Base-by-base conservation (phyloP, 2,797 vertebrate species). In the Psittacula derbiana region DNA sequence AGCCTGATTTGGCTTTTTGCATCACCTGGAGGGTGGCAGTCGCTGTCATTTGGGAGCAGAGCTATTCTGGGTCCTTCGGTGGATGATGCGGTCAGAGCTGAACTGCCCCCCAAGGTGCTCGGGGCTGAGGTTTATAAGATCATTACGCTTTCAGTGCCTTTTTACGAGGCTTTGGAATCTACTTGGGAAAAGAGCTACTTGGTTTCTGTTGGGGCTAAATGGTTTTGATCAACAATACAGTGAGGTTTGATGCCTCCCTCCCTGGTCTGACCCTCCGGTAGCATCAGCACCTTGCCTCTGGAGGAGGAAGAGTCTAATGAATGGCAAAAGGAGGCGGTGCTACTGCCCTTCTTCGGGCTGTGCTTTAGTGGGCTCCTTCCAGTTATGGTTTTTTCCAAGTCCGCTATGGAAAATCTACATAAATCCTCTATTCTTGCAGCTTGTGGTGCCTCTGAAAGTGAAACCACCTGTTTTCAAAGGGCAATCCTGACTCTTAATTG, bases 391-490 rank as follows among this genome's bases (percentile, higher is more conserved):
- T 90, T 72, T 61, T n/a, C 79, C 89, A 23, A 75, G 31, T 14
- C 44, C 21, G 0, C 61, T 7, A 24, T 52, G 93, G 94, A 96
- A 97, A 97, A 95, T 95, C 85, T 60, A 14, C 78, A 93, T 95
- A 93, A 97, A 96, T 16, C 16, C 49, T 11, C 43, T 7, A 1
- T 49, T 69, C 78, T 33, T 4, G 90, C 40, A 64, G 86, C 90
- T 88, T 10, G 57, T 11, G 64, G 90, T 88, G 93, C 94, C 92
- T 62, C 91, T 11, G 25, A 25, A 80, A 94, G 76, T 94, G 90
- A 38, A 93, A 96, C 83, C 95, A 96, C 74, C 94, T 96, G 96
- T 78, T 31, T 93, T 85, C 96, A 96, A 95, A 97, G 91, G 86
- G 80, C 69, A 53, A 2, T 23, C 70, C 70, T 73, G 86, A 31